Conservation (phyloP, 2,113 vertebrate species). For the Rynchops niger region DNA sequence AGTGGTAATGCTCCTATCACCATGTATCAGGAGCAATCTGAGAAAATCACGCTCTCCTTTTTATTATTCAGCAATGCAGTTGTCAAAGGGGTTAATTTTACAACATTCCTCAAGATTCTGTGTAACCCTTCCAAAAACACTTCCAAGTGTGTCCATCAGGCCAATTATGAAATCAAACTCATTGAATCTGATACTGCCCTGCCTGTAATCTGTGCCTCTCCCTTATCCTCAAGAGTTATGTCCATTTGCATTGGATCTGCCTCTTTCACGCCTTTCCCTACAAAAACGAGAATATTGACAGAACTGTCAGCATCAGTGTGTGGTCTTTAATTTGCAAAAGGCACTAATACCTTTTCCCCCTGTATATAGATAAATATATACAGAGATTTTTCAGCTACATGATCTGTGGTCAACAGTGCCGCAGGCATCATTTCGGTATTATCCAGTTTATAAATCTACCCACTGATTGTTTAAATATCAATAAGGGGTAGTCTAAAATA, state of each 20-base stretch:
- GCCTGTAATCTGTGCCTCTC: not conserved
- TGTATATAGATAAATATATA: not conserved
- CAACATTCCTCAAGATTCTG: not conserved
- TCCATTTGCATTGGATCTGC: not conserved
- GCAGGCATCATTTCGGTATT: not conserved
- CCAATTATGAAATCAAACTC: not conserved
- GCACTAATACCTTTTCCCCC: not conserved
- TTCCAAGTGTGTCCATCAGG: not conserved
- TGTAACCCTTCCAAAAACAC: not conserved
- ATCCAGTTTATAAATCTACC: not conserved
- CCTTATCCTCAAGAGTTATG: not conserved
- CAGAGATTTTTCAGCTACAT: not conserved
- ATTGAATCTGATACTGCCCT: not conserved
- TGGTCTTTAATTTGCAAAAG: not conserved
- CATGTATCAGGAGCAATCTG: not conserved
- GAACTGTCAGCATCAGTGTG: not conserved
- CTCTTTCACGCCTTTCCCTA: not conserved
- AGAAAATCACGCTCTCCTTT: not conserved
- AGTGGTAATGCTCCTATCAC: not conserved
- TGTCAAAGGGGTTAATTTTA: not conserved
- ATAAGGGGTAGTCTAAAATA: not conserved
- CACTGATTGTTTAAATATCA: not conserved
- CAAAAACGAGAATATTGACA: not conserved
- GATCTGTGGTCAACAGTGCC: not conserved
- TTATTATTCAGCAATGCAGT: not conserved